Evolutionary conservation across 2,113 vertebrate species (phyloP).

Genomic region (Isichthys henryi): DNA sequence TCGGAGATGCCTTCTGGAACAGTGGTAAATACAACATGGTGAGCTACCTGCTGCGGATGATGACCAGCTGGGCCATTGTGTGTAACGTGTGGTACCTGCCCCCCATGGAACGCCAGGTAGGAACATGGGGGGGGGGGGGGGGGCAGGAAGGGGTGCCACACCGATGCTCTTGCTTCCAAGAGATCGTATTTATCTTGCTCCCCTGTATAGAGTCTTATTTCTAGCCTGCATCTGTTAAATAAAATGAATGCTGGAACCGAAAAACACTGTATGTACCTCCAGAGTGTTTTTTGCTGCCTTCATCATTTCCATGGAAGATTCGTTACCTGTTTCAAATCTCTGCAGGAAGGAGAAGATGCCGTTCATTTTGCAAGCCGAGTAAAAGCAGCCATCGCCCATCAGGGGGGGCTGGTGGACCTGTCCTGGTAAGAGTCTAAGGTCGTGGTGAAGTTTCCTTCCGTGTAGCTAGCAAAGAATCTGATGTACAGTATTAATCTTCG

Average conservation of each 20-base stretch:
- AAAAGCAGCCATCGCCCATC: constrained; percentile 79
- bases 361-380: constrained; percentile 89
- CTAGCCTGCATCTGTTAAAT: not conserved
- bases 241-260: no score
- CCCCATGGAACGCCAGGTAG: constrained; percentile 81
- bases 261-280: not conserved
- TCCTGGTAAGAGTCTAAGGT: constrained; percentile 67
- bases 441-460: not conserved
- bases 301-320: not conserved
- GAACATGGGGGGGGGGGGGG: not conserved
- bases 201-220: not conserved
- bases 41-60: constrained; percentile 83
- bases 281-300: not conserved
- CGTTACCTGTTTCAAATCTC: constrained; percentile 18
- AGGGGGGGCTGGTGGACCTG: constrained; percentile 85
- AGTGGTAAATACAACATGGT: constrained; percentile 85
- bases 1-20: constrained; percentile 96
- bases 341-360: constrained; percentile 81
- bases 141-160: no score
- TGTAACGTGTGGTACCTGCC: constrained; percentile 94
- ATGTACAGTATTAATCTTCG: not conserved
- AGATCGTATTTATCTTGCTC: not conserved
- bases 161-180: not conserved
- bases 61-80: constrained; percentile 97
- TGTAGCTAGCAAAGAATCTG: not conserved